Evolutionary conservation across 2,888 invertebrate species (phyloP).

Genomic region (Dynastes maya): DNA sequence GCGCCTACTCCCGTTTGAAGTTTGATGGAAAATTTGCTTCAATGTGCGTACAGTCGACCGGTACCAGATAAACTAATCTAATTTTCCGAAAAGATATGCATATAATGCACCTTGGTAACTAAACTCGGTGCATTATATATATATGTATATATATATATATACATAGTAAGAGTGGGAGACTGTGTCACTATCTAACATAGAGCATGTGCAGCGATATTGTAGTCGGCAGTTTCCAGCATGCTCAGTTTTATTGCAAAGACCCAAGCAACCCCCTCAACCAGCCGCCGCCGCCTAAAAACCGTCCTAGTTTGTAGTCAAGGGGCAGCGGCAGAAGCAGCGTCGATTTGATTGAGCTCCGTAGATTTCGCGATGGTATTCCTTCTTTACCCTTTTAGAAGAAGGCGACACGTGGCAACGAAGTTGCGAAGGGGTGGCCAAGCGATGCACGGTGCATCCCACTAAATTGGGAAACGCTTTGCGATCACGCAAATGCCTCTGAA

Average conservation of each 20-base stretch:
- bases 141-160: neutral
- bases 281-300: neutral
- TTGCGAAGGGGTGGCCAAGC: neutral
- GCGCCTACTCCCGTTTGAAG: too few species aligned
- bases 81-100: slow-evolving; percentile 65
- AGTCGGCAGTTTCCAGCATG: slow-evolving; percentile 34
- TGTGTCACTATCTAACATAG: slow-evolving; percentile 45
- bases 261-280: slow-evolving; percentile 12
- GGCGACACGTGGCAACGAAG: neutral
- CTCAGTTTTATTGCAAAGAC: slow-evolving; percentile 52
- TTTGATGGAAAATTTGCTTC: too few species aligned
- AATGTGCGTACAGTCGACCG: neutral
- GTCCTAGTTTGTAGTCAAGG: neutral
- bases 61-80: slow-evolving; percentile 65
- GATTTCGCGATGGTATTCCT: neutral
- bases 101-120: slow-evolving; percentile 56
- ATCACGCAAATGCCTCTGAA: neutral
- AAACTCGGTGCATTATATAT: neutral
- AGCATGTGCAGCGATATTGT: slow-evolving; percentile 67
- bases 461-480: neutral
- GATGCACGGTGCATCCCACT: neutral
- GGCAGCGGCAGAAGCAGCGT: slow-evolving; percentile 1
- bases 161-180: slow-evolving; percentile 3
- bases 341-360: slow-evolving; percentile 27
- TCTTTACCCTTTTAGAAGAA: neutral